Evolutionary conservation across 1,140 invertebrate species (phyloP), one percentile per base, ranked within the genome.

Genomic region (Trichonephila clavata): DNA sequence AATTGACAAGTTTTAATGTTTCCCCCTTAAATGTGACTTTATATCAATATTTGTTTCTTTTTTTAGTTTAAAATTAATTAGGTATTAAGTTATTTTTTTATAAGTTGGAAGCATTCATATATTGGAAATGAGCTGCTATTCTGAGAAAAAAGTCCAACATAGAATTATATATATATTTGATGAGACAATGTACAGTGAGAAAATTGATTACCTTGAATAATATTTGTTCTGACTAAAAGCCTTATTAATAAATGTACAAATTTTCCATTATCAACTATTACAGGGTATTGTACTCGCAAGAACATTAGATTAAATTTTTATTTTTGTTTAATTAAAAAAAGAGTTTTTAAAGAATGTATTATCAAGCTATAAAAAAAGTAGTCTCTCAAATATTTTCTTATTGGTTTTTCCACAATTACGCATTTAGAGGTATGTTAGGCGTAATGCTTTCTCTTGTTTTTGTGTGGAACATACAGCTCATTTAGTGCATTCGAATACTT

Each of bases 181-280:
- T 50, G 50, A 50, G 50, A 10, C 7, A 50, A 50, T 50, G 20
- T 24, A 68, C 65, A 24, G n/a, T 24, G 14, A 68, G n/a, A 10
- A 24, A 24, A 18, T 77, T 4, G 16, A 77, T 32, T 77, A 39
- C 27, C 32, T 77, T 77, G 27, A 5, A 39, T 27, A 20, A 77
- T 77, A 50, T 77, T 77, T 77, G 71, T 39, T 77, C 71, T 32
- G 18, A 77, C 4, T 32, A 32, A 39, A 39, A 32, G 71, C 71
- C 71, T 77, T 77, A 77, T 63, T 21, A 77, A 77, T 32, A 77
- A 39, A 77, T 77, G 71, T 77, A 77, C 71, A 77, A 77, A 77
- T 77, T 77, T 77, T 77, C 18, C 32, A 77, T 18, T 18, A 32
- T 32, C 27, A 18, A 39, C 1, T 16, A 18, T 13, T 18, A 77